Percentiles rank a stretch among this genome's conserved stretches.
Evolutionary conservation across 2,113 vertebrate genomes (phyloP).

Genomic region (Rhinolophus ferrumequinum): DNA sequence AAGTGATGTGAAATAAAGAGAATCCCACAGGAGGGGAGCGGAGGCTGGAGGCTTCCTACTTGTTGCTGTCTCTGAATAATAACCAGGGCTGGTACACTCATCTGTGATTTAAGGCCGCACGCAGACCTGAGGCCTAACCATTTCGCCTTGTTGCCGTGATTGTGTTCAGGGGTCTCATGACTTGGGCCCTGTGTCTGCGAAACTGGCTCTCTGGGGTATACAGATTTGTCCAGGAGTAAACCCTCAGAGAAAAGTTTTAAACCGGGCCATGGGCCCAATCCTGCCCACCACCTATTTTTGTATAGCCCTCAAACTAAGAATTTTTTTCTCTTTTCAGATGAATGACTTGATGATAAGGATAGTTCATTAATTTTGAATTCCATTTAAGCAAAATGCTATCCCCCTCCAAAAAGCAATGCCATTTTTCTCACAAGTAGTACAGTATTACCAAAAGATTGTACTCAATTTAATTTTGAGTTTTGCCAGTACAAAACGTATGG

Average conservation of each 20-base stretch:
- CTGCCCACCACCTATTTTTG: not conserved
- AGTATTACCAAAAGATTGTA: not conserved
- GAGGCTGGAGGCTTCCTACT: not conserved
- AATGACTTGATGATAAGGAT: not conserved
- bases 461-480: slow-evolving; percentile 36
- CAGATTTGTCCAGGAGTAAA: not conserved
- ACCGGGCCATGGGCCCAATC: not conserved
- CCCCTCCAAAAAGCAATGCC: not conserved
- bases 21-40: not conserved
- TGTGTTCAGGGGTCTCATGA: not conserved
- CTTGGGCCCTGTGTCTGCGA: not conserved
- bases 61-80: not conserved
- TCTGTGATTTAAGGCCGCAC: not conserved
- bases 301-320: not conserved
- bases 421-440: not conserved
- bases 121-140: not conserved
- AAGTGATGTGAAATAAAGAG: not conserved
- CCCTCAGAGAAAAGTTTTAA: not conserved
- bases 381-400: not conserved
- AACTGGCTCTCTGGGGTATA: not conserved
- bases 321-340: not conserved
- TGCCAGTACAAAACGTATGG: not conserved
- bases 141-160: not conserved
- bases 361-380: not conserved
- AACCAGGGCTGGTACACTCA: not conserved